Evolutionary conservation across 2,113 vertebrate species (phyloP).

Genomic region (Lophotis ruficrista): DNA sequence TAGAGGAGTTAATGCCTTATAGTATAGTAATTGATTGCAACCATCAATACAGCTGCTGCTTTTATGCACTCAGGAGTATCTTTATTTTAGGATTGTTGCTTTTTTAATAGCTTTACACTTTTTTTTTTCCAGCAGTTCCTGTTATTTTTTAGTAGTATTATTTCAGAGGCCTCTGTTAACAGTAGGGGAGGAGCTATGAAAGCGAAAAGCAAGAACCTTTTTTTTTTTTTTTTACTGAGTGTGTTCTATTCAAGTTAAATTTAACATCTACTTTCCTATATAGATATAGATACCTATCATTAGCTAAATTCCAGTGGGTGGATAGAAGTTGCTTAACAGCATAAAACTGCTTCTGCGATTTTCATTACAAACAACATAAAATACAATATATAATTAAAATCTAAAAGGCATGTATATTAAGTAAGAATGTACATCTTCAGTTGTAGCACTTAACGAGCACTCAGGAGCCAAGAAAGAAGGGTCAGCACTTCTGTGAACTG

Average conservation of each 20-base stretch:
- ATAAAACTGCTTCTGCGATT: neutral
- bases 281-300: neutral
- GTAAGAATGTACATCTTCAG: neutral
- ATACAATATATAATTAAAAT: neutral
- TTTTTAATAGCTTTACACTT: slow-evolving; percentile 45
- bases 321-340: neutral
- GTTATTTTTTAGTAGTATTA: slow-evolving; percentile 20
- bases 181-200: slow-evolving; percentile 21
- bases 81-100: slow-evolving; percentile 49
- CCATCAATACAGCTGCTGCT: slow-evolving; percentile 30
- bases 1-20: slow-evolving; percentile 23
- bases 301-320: neutral
- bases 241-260: neutral
- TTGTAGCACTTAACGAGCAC: neutral
- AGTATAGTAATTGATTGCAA: slow-evolving; percentile 63
- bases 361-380: neutral
- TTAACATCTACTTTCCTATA: neutral
- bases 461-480: neutral
- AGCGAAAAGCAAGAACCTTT: neutral
- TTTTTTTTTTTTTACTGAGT: neutral
- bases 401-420: neutral
- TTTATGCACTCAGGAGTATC: slow-evolving; percentile 55
- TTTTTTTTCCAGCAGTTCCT: slow-evolving; percentile 31
- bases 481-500: neutral
- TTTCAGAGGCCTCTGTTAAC: neutral